phyloP scores from a whole-genome alignment of 2,888 invertebrate species.

The Ectemnius lituratus region DNA sequence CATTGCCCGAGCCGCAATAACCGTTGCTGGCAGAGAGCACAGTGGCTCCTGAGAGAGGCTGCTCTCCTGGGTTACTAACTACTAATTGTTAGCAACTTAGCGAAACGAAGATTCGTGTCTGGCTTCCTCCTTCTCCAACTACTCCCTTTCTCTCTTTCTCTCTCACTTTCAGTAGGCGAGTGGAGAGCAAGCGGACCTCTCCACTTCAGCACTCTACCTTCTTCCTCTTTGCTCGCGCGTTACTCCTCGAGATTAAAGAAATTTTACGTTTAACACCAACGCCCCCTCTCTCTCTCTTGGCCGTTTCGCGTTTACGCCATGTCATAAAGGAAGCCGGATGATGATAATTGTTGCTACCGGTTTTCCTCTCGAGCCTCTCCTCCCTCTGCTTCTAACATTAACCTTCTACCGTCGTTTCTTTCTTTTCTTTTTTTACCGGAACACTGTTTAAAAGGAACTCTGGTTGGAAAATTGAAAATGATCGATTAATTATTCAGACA shows the following conservation, averaged over 20 bases:
- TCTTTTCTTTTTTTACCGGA: no score
- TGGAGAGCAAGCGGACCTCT: background rate
- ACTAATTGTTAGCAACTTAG: conserved; percentile 67
- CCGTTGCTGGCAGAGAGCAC: conserved; percentile 60
- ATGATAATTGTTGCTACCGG: conserved; percentile 25
- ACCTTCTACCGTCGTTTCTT: no score
- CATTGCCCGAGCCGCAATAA: conserved; percentile 65
- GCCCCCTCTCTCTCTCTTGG: conserved; percentile 2
- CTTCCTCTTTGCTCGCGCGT: conserved; percentile 13
- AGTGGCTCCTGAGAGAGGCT: conserved; percentile 7
- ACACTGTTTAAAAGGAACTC: no score
- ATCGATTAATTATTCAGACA: no score
- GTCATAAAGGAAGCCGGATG: conserved; percentile 21
- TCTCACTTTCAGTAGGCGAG: background rate
- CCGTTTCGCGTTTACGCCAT: conserved; percentile 24
- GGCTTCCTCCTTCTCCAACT: background rate
- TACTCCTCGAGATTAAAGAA: conserved; percentile 52
- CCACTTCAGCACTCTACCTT: background rate
- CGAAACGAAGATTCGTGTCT: conserved; percentile 58
- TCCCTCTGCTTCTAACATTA: background rate
- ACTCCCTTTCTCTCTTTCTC: background rate
- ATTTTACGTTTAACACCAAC: conserved; percentile 38
- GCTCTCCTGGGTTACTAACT: conserved; percentile 58
- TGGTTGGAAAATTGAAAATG: no score
- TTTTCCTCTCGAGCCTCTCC: background rate